Percentiles rank a stretch among this genome's conserved stretches.
Evolutionary conservation across 2,113 vertebrate genomes (phyloP).

Genomic region (Psophia crepitans): DNA sequence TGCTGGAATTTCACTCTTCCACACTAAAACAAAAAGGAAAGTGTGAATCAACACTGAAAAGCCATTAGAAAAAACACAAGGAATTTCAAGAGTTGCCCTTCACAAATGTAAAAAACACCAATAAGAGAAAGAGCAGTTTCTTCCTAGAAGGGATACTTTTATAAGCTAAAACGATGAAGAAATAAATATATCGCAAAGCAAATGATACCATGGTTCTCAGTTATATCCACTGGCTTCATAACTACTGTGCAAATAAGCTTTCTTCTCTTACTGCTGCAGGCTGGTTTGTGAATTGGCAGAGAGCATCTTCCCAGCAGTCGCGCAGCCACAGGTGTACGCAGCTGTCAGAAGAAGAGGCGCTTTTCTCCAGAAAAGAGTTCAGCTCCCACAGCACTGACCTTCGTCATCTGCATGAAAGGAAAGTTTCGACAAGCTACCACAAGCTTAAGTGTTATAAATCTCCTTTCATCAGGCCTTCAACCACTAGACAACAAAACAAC

Average conservation of each 20-base stretch:
- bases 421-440: background rate
- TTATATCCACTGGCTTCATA: background rate
- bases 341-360: accelerated
- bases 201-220: background rate
- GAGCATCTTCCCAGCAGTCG: background rate
- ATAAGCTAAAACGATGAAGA: background rate
- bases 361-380: background rate
- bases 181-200: background rate
- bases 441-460: slow-evolving; percentile 3
- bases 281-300: background rate
- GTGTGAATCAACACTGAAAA: slow-evolving; percentile 41
- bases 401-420: background rate
- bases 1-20: slow-evolving; percentile 58
- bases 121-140: background rate
- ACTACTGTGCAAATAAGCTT: background rate
- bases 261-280: background rate
- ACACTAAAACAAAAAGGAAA: background rate
- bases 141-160: background rate
- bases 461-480: slow-evolving; percentile 27
- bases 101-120: background rate
- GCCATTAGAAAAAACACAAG: background rate
- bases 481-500: background rate
- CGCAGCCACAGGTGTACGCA: background rate
- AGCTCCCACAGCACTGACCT: background rate
- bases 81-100: background rate